These are phyloP conservation scores for Otocyon megalotis DNA, from an alignment of 2,113 vertebrate genomes.

Conservation along the genomic window DNA sequence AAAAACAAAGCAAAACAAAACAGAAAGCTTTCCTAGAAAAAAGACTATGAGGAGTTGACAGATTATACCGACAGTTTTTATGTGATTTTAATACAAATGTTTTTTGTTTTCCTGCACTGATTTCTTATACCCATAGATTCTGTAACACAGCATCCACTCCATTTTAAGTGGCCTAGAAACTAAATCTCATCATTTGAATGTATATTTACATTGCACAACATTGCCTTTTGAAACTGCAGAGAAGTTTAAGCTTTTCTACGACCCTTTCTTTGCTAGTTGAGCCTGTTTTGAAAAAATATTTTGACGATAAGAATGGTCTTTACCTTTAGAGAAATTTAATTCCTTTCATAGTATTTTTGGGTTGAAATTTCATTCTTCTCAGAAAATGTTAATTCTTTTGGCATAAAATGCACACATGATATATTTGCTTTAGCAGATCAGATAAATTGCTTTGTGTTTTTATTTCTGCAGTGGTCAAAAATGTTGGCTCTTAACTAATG, in stretches of 20 bases:
- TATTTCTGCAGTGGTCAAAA: not conserved
- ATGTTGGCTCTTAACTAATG: slow-evolving; percentile 73
- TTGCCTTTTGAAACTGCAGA: slow-evolving; percentile 42
- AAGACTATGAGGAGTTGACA: not conserved
- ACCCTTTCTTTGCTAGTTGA: slow-evolving; percentile 36
- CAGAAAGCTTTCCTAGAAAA: slow-evolving; percentile 35
- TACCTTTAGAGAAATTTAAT: slow-evolving; percentile 77
- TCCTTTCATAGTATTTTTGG: slow-evolving; percentile 71
- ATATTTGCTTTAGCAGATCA: slow-evolving; percentile 62
- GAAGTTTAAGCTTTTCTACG: slow-evolving; percentile 42
- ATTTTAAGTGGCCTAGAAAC: not conserved
- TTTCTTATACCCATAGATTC: slow-evolving; percentile 13
- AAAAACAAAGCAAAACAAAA: too few relatives aligned
- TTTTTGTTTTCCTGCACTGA: slow-evolving; percentile 44
- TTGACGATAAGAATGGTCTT: slow-evolving; percentile 67
- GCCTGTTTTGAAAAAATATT: slow-evolving; percentile 77
- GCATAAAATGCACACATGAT: slow-evolving; percentile 43
- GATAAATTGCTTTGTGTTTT: slow-evolving; percentile 53
- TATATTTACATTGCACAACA: slow-evolving; percentile 31
- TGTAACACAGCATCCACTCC: not conserved
- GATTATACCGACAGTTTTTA: slow-evolving; percentile 43
- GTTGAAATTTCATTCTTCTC: slow-evolving; percentile 58
- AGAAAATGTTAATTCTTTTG: slow-evolving; percentile 77
- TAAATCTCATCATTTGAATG: slow-evolving; percentile 49
- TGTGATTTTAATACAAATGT: slow-evolving; percentile 35